Conservation (phyloP, 2,888 invertebrate species). For the Drosophila gaucha region DNA sequence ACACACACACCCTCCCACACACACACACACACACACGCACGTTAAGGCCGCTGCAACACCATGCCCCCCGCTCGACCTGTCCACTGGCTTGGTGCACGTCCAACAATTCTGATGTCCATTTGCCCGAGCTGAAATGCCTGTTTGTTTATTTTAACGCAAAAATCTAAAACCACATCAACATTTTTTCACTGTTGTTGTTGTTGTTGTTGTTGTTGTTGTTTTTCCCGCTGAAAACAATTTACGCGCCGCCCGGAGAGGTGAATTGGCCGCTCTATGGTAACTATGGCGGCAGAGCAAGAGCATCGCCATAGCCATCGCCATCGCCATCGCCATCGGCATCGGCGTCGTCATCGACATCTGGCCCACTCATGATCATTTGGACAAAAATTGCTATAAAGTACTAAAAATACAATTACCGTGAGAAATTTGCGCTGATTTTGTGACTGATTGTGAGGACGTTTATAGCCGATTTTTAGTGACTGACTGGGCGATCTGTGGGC, state of each 20-base stretch:
- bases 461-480: constrained; percentile 81
- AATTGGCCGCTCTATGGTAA: constrained; percentile 28
- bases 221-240: constrained; percentile 63
- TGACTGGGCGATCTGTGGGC: constrained; percentile 23
- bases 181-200: constrained; percentile 29
- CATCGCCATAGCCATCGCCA: constrained; percentile 11
- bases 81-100: constrained; percentile 53
- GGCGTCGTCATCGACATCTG: constrained; percentile 64
- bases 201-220: constrained; percentile 2
- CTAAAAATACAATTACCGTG: constrained; percentile 83
- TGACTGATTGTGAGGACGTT: constrained; percentile 80
- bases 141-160: constrained; percentile 73
- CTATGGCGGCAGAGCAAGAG: constrained; percentile 16
- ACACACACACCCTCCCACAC: constrained; percentile 6
- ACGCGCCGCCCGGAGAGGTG: constrained; percentile 50
- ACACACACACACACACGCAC: constrained; percentile 2
- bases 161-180: constrained; percentile 79
- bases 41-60: constrained; percentile 17
- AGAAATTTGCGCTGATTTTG: constrained; percentile 78
- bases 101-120: constrained; percentile 73
- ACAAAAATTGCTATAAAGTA: constrained; percentile 82
- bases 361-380: constrained; percentile 74
- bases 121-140: constrained; percentile 71
- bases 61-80: constrained; percentile 37
- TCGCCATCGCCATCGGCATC: constrained; percentile 54